These are phyloP conservation scores for Hippasteria phrygiana DNA, from an alignment of 53 echinoderm and acorn worm genomes.

Conservation along the genomic window DNA sequence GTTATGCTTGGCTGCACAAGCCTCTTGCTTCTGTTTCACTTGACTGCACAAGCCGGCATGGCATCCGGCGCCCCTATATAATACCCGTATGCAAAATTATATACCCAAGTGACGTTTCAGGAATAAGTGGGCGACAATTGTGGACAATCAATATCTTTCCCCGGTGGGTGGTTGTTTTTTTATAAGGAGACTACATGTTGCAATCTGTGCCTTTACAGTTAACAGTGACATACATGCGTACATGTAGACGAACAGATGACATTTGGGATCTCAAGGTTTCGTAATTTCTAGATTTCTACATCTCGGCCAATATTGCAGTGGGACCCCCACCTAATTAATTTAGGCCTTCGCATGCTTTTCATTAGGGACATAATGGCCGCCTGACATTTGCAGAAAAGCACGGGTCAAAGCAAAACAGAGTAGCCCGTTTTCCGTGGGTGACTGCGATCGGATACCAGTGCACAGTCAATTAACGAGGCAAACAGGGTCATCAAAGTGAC, in stretches of 20 bases:
- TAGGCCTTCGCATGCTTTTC: background rate
- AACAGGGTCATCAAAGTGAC: background rate
- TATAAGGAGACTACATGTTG: background rate
- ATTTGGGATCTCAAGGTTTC: background rate
- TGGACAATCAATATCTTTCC: background rate
- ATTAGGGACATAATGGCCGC: background rate
- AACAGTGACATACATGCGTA: too few species aligned
- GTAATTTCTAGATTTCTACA: background rate
- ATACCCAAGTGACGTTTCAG: too few species aligned
- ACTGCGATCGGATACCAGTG: background rate
- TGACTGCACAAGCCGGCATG: too few species aligned
- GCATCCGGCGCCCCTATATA: too few species aligned
- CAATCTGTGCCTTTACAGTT: background rate
- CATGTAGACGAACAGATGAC: background rate
- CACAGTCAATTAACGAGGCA: background rate
- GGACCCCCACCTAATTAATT: background rate
- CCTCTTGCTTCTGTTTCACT: too few species aligned
- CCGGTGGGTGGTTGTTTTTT: background rate
- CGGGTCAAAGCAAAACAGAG: background rate
- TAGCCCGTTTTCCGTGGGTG: background rate
- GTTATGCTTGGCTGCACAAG: too few species aligned
- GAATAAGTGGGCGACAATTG: background rate
- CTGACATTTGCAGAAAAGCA: conserved; percentile 5
- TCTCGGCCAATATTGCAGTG: background rate
- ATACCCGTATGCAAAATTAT: too few species aligned